Base-by-base conservation (phyloP, 2,113 vertebrate genomes). In the Gallinago media region DNA sequence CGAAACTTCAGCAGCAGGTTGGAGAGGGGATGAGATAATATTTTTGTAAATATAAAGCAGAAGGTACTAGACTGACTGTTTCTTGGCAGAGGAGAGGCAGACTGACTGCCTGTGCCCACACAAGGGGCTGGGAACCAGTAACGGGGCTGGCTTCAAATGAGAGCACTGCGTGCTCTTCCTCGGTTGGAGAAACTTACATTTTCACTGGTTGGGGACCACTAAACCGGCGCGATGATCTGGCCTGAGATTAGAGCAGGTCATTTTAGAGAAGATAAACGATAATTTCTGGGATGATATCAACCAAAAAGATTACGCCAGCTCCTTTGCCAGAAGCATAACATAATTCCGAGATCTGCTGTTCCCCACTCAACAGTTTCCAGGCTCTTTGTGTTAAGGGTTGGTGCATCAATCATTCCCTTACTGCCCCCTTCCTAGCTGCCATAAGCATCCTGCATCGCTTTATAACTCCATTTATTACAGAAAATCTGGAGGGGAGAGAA, bases 11-110 rank as follows among this genome's bases (percentile, higher is more conserved):
- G 54, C 42, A 29, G 62, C 8, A 59, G n/a, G 63, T 20, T 81
- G 76, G 78, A 61, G 82, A 90, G 66, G 3, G 71, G 77, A 67
- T 47, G 59, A 58, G 81, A 63, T 55, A 67, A 67, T n/a, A 66
- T 73, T 67, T 55, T 36, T 66, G 58, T 65, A 82, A 87, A 87
- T 61, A 67, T 42, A 55, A 67, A 87, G 78, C 77, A 94, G 83
- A 91, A 87, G 92, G 81, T 62, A 78, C 59, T 12, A 87, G 83
- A 83, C 66, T 91, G 71, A 77, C 82, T 82, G 79, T 49, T 91
- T 76, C 72, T 77, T 87, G 83, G 83, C 83, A 87, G 8, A 34
- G 83, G 77, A 78, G 59, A 27, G 8, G 34, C 76, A 78, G 80
- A 54, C 40, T 61, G 83, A 5, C 58, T 47, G 88, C 65, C 77